Base-by-base conservation (phyloP, 2,888 invertebrate genomes). In the Leptarthrus brevirostris region DNA sequence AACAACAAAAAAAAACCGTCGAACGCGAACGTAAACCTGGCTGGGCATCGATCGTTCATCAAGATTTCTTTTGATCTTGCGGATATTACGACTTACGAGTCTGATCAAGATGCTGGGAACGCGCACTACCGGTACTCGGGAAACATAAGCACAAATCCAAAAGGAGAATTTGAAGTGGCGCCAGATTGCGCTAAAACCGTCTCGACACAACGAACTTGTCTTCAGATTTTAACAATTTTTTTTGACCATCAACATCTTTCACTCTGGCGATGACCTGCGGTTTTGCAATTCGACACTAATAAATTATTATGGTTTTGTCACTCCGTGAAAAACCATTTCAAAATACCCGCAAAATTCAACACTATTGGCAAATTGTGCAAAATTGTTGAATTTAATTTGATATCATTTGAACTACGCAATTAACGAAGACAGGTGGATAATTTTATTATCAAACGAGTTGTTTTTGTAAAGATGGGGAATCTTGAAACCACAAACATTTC, bases 61-160 rank as follows among this genome's bases (percentile, higher is more conserved):
- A 30, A 26, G 56, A 56, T 56, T 56, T 56, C 56, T 56, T 53
- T 22, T 30, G 56, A 56, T 56, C 26, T 44, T 44, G 44, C 12
- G 30, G 30, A 30, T 30, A 30, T 30, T 30, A 30, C 30, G 8
- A 30, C 26, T 56, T 30, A 14, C 26, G 54, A 16, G 30, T 44
- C 56, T 56, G 56, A 56, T 56, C 56, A 56, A 56, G 56, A 56
- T 30, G 56, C 30, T 30, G 56, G 56, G 56, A 30, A 56, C 26
- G 22, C 53, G 24, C 56, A 22, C 22, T 56, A 56, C 56, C 56
- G 56, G 56, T 56, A 56, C 24, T n/a, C 3, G 30, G 4, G 8
- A 3, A 30, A 8, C 30, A 30, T 30, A 30, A 30, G 30, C 30
- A 56, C 24, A 56, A 56, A 30, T 26, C 26, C 26, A 56, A 30